These are phyloP conservation scores for Bradypodion pumilum DNA, from an alignment of 2,797 vertebrate species.

Conservation along the genomic window DNA sequence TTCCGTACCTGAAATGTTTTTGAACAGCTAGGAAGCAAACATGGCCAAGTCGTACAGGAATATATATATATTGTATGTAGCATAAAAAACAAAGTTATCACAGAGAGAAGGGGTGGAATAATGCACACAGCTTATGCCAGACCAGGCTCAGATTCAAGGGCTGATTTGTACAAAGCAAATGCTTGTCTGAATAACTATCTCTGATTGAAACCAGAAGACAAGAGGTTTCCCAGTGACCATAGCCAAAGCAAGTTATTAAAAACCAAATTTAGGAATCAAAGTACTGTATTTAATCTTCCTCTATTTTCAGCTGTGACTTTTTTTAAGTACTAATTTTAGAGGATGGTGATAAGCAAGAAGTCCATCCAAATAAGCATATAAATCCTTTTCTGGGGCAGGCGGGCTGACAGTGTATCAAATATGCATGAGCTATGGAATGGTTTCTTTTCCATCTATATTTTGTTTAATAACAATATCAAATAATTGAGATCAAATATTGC, in stretches of 20 bases:
- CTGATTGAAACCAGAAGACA: background rate
- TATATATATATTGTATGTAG: too few species aligned
- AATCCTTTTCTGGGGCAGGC: background rate
- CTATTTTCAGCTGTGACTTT: background rate
- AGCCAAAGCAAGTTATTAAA: conserved; percentile 3
- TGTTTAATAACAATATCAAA: background rate
- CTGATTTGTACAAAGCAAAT: conserved; percentile 53
- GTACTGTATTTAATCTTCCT: too few species aligned
- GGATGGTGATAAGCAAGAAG: background rate
- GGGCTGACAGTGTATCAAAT: background rate
- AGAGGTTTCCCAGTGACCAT: background rate
- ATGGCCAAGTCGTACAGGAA: conserved; percentile 12
- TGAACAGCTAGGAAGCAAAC: conserved; percentile 31
- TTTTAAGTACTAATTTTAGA: background rate
- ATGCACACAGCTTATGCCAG: conserved; percentile 42
- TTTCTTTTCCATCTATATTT: background rate
- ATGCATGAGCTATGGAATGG: background rate
- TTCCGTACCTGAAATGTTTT: conserved; percentile 62
- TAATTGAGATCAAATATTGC: background rate
- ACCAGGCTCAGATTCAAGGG: conserved; percentile 49
- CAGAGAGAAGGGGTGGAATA: too few species aligned
- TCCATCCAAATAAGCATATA: conserved; percentile 3
- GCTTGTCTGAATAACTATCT: conserved; percentile 4
- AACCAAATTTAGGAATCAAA: background rate
- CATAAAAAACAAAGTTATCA: conserved; percentile 53